Conservation (phyloP, 2,888 invertebrate species). For the Scotopteryx bipunctaria region DNA sequence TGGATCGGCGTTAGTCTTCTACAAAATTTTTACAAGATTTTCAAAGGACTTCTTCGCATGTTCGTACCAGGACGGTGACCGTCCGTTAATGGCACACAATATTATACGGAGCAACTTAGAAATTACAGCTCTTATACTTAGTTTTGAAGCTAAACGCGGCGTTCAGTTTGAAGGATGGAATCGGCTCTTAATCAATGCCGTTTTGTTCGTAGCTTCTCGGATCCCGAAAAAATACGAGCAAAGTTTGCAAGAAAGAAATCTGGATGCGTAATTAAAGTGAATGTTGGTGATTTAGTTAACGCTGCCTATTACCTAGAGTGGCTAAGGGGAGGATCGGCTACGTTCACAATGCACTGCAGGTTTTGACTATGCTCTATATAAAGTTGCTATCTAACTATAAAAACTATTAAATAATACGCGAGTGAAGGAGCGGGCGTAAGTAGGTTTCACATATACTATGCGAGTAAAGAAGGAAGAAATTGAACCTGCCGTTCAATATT, state of each 20-base stretch:
- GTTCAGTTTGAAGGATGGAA: neutral
- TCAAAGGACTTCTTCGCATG: no score
- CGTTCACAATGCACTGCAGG: neutral
- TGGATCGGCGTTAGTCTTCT: no score
- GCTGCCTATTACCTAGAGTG: slow-evolving; percentile 56
- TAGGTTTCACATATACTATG: no score
- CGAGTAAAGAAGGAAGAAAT: no score
- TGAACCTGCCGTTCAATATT: no score
- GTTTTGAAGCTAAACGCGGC: no score
- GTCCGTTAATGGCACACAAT: no score
- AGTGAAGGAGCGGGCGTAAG: no score
- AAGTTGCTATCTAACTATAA: neutral
- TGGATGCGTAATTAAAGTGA: slow-evolving; percentile 65
- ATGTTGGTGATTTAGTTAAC: slow-evolving; percentile 61
- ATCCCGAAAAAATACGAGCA: slow-evolving; percentile 40
- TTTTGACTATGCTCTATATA: neutral
- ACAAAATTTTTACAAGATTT: no score
- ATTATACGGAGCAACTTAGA: no score
- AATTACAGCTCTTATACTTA: neutral
- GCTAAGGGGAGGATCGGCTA: slow-evolving; percentile 25
- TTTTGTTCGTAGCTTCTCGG: slow-evolving; percentile 17
- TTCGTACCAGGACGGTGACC: no score
- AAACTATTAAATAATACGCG: neutral
- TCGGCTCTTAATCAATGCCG: slow-evolving; percentile 9
- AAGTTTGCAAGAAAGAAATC: slow-evolving; percentile 54